Evolutionary conservation across 1,140 invertebrate genomes (phyloP).

Genomic region (Pantala flavescens): DNA sequence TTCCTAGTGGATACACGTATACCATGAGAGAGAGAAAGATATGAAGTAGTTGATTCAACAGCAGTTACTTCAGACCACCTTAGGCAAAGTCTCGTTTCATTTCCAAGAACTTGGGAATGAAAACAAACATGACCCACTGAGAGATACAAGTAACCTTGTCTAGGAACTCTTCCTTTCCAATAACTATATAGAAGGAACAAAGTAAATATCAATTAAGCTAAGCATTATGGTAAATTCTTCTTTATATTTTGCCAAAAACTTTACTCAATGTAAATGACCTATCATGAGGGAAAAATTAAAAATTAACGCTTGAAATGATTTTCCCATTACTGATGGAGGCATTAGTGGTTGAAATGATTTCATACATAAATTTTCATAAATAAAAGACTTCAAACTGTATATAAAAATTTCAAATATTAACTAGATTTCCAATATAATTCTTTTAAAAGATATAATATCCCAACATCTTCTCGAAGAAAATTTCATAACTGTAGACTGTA

Average conservation of each 20-base stretch:
- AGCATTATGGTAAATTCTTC: background rate
- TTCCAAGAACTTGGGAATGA: conserved; percentile 87
- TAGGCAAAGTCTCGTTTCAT: conserved; percentile 77
- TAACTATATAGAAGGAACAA: conserved; percentile 61
- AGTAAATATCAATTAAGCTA: background rate
- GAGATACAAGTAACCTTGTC: conserved; percentile 92
- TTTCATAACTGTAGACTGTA: too few species aligned
- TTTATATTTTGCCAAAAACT: conserved; percentile 27
- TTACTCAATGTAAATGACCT: conserved; percentile 42
- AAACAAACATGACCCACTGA: conserved; percentile 94
- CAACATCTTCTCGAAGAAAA: too few species aligned
- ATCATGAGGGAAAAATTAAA: conserved; percentile 18
- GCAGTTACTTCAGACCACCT: conserved; percentile 71
- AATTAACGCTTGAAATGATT: too few species aligned
- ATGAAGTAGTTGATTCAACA: conserved; percentile 61
- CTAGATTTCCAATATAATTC: too few species aligned
- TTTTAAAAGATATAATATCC: too few species aligned
- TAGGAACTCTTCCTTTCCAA: conserved; percentile 81
- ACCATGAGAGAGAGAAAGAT: conserved; percentile 72
- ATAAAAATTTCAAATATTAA: too few species aligned
- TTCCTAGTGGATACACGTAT: conserved; percentile 75
- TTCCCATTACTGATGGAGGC: too few species aligned
- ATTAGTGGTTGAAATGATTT: too few species aligned
- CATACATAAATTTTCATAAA: too few species aligned
- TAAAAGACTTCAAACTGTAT: too few species aligned